These are phyloP conservation scores for Cynoglossus semilaevis DNA, from an alignment of 2,113 vertebrate species.

Conservation along the genomic window DNA sequence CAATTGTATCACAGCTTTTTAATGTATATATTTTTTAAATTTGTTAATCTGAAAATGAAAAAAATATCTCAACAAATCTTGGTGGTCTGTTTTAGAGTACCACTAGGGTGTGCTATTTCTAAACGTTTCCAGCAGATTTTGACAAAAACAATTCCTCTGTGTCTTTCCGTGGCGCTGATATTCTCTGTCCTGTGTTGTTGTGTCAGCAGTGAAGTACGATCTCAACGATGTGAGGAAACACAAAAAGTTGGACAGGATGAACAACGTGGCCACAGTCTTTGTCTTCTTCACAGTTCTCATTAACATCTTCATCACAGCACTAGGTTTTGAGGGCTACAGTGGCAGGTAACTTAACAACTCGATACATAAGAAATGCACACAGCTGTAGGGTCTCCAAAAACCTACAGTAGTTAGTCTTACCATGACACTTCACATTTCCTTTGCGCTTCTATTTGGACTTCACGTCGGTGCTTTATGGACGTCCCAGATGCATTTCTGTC, in stretches of 20 bases:
- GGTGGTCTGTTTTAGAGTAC: neutral
- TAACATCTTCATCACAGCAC: slow-evolving; percentile 91
- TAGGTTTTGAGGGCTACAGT: slow-evolving; percentile 76
- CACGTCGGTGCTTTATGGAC: too few species aligned
- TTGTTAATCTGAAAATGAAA: too few species aligned
- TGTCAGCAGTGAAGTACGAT: slow-evolving; percentile 84
- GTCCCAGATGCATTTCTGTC: too few species aligned
- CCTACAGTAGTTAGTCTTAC: too few species aligned
- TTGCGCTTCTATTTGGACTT: too few species aligned
- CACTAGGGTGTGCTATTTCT: neutral
- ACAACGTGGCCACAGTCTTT: slow-evolving; percentile 84
- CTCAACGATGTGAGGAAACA: slow-evolving; percentile 87
- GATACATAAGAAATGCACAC: too few species aligned
- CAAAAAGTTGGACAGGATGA: slow-evolving; percentile 81
- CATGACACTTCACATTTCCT: too few species aligned
- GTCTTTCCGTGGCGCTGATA: neutral
- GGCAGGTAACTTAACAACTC: slow-evolving; percentile 14
- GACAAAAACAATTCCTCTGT: too few species aligned
- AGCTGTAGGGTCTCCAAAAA: too few species aligned
- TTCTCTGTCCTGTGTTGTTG: neutral
- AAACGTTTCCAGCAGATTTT: too few species aligned
- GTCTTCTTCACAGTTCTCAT: slow-evolving; percentile 90
- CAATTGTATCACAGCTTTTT: too few species aligned
- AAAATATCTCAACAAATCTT: too few species aligned
- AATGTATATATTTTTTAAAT: neutral